Evolutionary conservation across 2,797 vertebrate species (phyloP).

Genomic region (Sebastiscus tertius): DNA sequence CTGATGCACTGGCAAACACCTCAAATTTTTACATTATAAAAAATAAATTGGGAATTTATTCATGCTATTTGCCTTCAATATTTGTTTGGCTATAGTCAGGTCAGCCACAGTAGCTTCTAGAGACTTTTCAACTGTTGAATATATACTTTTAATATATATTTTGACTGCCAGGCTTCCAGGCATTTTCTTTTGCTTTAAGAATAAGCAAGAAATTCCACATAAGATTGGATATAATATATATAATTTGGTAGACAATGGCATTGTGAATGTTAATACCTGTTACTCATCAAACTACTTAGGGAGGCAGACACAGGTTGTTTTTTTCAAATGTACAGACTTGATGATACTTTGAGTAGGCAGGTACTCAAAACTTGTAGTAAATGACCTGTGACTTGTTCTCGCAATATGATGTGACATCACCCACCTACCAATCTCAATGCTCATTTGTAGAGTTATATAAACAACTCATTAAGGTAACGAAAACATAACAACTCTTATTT

Average conservation of each 20-base stretch:
- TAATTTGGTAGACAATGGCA: neutral
- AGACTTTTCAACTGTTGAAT: neutral
- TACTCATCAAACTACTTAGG: constrained; percentile 7
- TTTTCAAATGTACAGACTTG: neutral
- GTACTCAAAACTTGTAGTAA: neutral
- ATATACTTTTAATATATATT: neutral
- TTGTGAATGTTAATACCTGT: constrained; percentile 30
- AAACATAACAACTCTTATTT: too few species aligned
- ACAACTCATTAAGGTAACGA: too few species aligned
- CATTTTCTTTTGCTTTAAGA: neutral
- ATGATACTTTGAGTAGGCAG: neutral
- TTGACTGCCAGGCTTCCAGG: neutral
- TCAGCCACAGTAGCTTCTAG: neutral
- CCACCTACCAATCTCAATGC: neutral
- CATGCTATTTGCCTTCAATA: neutral
- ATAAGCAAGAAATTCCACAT: neutral
- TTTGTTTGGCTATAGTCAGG: neutral
- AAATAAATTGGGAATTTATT: neutral
- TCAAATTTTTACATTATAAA: neutral
- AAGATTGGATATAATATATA: neutral
- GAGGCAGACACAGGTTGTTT: neutral
- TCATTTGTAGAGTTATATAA: neutral
- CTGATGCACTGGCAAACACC: too few species aligned
- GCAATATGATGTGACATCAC: neutral
- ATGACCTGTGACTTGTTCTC: neutral